phyloP scores from a whole-genome alignment of 1,140 invertebrate species.

The Drosophila leontia region DNA sequence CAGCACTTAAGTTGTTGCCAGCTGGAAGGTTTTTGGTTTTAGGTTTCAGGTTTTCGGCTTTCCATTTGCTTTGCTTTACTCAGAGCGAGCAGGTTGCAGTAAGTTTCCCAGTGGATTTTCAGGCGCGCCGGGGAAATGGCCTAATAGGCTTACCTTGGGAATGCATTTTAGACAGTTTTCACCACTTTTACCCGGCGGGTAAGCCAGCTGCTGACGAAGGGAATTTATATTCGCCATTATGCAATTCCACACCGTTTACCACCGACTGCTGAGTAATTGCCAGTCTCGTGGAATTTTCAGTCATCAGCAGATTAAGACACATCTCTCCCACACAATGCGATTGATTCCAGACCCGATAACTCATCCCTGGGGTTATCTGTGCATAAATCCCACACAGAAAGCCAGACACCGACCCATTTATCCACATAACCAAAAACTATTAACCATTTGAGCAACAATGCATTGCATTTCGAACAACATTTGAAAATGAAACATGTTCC shows the following conservation, averaged over 20 bases:
- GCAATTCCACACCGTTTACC: conserved; percentile 27
- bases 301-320: conserved; percentile 17
- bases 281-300: too few species aligned
- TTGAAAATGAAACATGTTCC: conserved; percentile 72
- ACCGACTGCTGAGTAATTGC: conserved; percentile 13
- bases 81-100: conserved; percentile 13
- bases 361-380: background rate
- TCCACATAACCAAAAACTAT: conserved; percentile 54
- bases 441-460: conserved; percentile 46
- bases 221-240: conserved; percentile 33
- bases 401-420: conserved; percentile 54
- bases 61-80: conserved; percentile 40
- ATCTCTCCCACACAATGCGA: background rate
- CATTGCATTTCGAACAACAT: conserved; percentile 61
- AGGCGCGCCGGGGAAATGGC: conserved; percentile 1
- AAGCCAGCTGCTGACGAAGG: conserved; percentile 26
- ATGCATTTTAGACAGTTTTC: conserved; percentile 57
- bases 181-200: background rate
- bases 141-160: conserved; percentile 52
- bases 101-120: conserved; percentile 28
- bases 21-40: conserved; percentile 53
- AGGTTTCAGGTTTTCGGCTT: conserved; percentile 3
- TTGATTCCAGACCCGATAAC: conserved; percentile 4
- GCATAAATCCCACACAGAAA: conserved; percentile 6
- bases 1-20: conserved; percentile 80